Percentiles rank a stretch among this genome's conserved stretches.
Conservation (phyloP, 35 echinoderm and acorn worm genomes). For the Amphiura filiformis region DNA sequence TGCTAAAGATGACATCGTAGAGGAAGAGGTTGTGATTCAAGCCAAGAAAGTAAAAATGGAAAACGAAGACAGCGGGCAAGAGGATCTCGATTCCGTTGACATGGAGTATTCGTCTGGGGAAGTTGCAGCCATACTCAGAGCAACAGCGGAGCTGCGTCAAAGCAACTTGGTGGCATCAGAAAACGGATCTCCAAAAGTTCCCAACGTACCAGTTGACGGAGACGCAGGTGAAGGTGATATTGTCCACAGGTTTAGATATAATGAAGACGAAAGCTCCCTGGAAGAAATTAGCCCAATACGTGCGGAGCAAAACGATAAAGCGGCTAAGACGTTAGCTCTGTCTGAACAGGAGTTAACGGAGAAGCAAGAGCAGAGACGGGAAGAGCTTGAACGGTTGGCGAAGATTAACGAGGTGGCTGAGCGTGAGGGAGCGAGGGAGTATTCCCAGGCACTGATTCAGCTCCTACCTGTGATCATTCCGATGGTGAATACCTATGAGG, state of each 20-base stretch:
- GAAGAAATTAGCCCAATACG: background rate
- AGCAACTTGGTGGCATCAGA: background rate
- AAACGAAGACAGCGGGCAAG: background rate
- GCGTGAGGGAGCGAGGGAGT: slow-evolving; percentile 81
- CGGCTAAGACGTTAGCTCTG: background rate
- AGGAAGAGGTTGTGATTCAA: slow-evolving; percentile 2
- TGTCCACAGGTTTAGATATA: background rate
- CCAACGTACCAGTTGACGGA: background rate
- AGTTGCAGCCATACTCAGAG: background rate
- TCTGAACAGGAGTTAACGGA: slow-evolving; percentile 20
- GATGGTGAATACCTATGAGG: slow-evolving; percentile 50
- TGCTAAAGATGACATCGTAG: background rate
- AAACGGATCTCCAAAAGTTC: background rate
- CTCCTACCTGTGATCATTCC: slow-evolving; percentile 66
- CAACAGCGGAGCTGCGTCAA: slow-evolving; percentile 6
- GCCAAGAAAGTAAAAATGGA: background rate
- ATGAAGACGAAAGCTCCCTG: background rate
- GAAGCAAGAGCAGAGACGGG: slow-evolving; percentile 30
- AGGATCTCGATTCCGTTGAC: background rate
- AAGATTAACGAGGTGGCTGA: slow-evolving; percentile 74
- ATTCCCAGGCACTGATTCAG: slow-evolving; percentile 63
- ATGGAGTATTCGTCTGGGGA: background rate
- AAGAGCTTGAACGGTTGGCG: slow-evolving; percentile 52
- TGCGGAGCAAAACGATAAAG: background rate
- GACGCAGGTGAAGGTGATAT: background rate